Evolutionary conservation across 1,140 invertebrate genomes (phyloP).

Genomic region (Watersipora subatra): DNA sequence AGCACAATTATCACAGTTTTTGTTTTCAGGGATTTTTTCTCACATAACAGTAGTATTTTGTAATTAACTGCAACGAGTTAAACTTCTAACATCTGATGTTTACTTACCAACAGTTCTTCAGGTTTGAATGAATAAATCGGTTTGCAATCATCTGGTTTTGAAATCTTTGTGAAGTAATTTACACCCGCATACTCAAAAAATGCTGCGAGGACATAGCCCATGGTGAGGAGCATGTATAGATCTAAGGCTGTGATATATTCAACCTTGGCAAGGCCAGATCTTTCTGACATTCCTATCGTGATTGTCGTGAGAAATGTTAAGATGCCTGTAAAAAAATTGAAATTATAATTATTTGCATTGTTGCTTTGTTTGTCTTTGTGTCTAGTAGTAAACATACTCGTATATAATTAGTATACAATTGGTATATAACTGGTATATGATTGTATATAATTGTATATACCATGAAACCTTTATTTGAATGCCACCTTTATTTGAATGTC

Average conservation of each 20-base stretch:
- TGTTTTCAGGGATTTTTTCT: no score
- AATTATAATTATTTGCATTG: background rate
- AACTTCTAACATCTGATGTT: no score
- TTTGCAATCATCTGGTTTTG: slow-evolving; percentile 17
- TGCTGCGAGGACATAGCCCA: slow-evolving; percentile 82
- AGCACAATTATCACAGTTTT: no score
- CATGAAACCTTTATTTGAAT: no score
- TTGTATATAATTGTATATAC: no score
- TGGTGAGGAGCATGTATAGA: slow-evolving; percentile 83
- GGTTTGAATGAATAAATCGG: background rate
- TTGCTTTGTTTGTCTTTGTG: background rate
- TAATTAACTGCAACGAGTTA: no score
- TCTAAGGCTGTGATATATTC: slow-evolving; percentile 76
- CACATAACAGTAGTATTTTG: no score
- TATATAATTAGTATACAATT: no score
- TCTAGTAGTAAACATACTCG: no score
- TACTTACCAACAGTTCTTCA: background rate
- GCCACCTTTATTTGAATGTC: no score
- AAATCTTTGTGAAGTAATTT: slow-evolving; percentile 75
- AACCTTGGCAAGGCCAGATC: slow-evolving; percentile 47
- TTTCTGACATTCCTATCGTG: slow-evolving; percentile 47
- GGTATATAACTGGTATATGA: no score
- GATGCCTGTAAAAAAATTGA: slow-evolving; percentile 42
- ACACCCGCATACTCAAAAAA: slow-evolving; percentile 82
- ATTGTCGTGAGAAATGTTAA: slow-evolving; percentile 51